These are phyloP conservation scores for Eretmocerus hayati DNA, from an alignment of 2,888 invertebrate species.

Conservation along the genomic window DNA sequence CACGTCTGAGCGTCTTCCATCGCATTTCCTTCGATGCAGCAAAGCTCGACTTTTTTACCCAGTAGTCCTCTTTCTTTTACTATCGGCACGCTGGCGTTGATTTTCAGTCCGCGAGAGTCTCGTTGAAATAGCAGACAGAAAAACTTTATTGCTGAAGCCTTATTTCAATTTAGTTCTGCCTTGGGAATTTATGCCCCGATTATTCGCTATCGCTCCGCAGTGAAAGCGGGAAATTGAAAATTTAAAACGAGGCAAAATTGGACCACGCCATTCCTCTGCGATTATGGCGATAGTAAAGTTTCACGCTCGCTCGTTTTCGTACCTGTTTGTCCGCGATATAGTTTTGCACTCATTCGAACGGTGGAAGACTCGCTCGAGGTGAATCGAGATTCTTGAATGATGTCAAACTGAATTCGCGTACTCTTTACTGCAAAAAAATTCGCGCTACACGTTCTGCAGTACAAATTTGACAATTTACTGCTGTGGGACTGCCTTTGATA, in stretches of 20 bases:
- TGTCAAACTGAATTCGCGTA: no score
- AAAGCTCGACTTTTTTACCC: not conserved
- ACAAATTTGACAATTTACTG: no score
- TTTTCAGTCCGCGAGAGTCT: not conserved
- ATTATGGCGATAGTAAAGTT: conserved; percentile 7
- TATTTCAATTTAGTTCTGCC: conserved; percentile 15
- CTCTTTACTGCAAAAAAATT: no score
- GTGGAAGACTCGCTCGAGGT: no score
- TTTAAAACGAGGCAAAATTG: conserved; percentile 3
- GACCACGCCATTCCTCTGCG: not conserved
- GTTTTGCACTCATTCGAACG: no score
- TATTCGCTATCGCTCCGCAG: conserved; percentile 1
- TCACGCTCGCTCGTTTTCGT: not conserved
- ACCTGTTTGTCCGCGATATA: not conserved
- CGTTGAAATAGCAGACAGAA: not conserved
- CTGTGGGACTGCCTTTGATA: no score
- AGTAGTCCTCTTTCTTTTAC: not conserved
- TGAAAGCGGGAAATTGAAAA: conserved; percentile 1
- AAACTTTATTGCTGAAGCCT: conserved; percentile 16
- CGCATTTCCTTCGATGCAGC: not conserved
- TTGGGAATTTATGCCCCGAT: conserved; percentile 14
- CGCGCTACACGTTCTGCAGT: no score
- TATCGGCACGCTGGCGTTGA: not conserved
- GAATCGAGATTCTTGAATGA: no score
- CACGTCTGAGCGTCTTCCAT: not conserved